Percentiles rank a stretch among this genome's conserved stretches.
Conservation (phyloP, 2,113 vertebrate species). For the Coptodon rendalli region DNA sequence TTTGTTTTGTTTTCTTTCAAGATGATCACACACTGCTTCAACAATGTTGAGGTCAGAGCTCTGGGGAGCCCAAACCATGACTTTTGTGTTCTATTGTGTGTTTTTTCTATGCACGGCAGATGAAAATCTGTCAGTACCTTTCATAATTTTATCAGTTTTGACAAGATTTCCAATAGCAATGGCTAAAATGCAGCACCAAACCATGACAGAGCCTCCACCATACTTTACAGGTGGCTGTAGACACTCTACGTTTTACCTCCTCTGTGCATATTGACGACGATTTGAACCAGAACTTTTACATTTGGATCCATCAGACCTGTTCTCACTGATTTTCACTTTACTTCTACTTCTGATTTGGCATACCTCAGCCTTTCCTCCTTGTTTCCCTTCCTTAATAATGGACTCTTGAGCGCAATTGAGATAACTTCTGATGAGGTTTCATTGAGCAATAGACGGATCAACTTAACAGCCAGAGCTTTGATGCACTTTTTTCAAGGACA, state of each 20-base stretch:
- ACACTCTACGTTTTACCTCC: not conserved
- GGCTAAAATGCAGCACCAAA: not conserved
- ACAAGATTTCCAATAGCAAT: not conserved
- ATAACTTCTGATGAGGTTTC: not conserved
- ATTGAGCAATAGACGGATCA: not conserved
- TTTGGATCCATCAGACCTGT: not conserved
- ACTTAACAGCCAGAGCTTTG: not conserved
- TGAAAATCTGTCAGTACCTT: not conserved
- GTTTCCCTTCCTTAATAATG: not conserved
- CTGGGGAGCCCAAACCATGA: not conserved
- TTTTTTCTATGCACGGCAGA: not conserved
- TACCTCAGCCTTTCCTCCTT: not conserved
- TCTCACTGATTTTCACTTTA: not conserved
- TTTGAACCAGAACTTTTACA: not conserved
- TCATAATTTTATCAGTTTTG: not conserved
- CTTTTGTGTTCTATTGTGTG: not conserved
- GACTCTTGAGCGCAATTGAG: not conserved
- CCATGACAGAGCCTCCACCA: not conserved
- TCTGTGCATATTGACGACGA: not conserved
- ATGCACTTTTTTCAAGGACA: not conserved
- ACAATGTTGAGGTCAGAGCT: not conserved
- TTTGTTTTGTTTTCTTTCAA: not conserved
- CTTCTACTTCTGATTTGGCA: not conserved
- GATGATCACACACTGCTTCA: not conserved
- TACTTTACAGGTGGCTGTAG: not conserved